Evolutionary conservation across 2,113 vertebrate species (phyloP).

Genomic region (Sterna hirundo): DNA sequence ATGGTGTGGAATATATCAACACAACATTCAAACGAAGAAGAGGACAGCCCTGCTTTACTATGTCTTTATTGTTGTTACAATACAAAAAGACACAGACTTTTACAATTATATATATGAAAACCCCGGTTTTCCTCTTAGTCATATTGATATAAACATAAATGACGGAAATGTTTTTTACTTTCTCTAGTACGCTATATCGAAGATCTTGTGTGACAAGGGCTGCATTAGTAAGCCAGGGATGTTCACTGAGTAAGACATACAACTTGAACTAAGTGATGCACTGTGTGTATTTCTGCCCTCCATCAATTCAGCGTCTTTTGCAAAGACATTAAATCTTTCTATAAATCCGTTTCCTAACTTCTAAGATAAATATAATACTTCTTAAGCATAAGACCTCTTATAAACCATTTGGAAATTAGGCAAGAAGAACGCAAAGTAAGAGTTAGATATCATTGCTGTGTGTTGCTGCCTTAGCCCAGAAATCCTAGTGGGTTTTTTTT

Average conservation of each 20-base stretch:
- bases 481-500: not conserved
- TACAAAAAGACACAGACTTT: not conserved
- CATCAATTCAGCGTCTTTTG: not conserved
- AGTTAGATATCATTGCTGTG: not conserved
- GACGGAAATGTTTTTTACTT: not conserved
- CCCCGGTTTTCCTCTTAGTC: not conserved
- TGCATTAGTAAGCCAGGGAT: not conserved
- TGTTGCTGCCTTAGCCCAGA: not conserved
- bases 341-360: not conserved
- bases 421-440: not conserved
- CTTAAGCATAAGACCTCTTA: not conserved
- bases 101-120: not conserved
- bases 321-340: not conserved
- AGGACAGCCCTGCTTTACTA: not conserved
- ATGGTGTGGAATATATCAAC: not conserved
- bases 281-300: not conserved
- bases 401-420: not conserved
- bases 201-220: not conserved
- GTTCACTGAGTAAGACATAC: not conserved
- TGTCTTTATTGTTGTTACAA: not conserved
- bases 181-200: not conserved
- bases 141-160: not conserved
- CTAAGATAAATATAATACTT: not conserved
- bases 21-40: not conserved
- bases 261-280: not conserved